A percentile compares a stretch with the other conserved stretches of the same genome.
Conservation (phyloP, 2,888 invertebrate species). For the Escarpia spicata region DNA sequence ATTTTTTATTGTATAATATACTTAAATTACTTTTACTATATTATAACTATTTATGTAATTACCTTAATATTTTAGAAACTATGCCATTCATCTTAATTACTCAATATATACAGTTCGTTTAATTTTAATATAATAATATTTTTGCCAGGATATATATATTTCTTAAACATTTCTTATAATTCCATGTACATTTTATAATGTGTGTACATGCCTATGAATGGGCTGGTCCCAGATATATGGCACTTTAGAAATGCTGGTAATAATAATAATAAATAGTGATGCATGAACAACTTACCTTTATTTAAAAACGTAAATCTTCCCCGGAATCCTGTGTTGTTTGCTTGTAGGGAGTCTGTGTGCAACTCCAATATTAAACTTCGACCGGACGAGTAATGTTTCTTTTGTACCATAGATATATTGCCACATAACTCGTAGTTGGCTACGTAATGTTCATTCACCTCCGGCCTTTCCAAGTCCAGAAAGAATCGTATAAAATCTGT, state of each 20-base stretch:
- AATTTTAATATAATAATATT: too few relatives aligned
- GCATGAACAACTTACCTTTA: conserved; percentile 52
- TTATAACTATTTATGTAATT: too few relatives aligned
- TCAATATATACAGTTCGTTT: too few relatives aligned
- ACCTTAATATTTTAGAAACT: too few relatives aligned
- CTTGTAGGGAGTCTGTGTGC: conserved; percentile 50
- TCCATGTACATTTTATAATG: too few relatives aligned
- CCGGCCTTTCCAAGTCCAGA: conserved; percentile 58
- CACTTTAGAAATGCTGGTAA: neutral
- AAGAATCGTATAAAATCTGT: conserved; percentile 58
- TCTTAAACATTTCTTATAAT: too few relatives aligned
- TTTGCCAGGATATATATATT: too few relatives aligned
- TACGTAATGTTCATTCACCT: conserved; percentile 54
- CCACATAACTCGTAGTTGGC: conserved; percentile 60
- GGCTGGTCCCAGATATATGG: neutral
- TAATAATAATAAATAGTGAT: conserved; percentile 17
- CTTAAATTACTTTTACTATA: too few relatives aligned
- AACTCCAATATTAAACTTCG: conserved; percentile 61
- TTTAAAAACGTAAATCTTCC: conserved; percentile 54
- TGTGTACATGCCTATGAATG: too few relatives aligned
- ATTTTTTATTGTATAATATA: too few relatives aligned
- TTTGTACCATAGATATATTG: conserved; percentile 51
- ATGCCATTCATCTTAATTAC: too few relatives aligned
- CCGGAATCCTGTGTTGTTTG: conserved; percentile 57
- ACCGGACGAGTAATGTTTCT: conserved; percentile 58